Percentiles rank a stretch among this genome's conserved stretches.
These are phyloP conservation scores for Palythoa grandiflora DNA, from an alignment of 92 coral and sea anemone species.

Conservation along the genomic window DNA sequence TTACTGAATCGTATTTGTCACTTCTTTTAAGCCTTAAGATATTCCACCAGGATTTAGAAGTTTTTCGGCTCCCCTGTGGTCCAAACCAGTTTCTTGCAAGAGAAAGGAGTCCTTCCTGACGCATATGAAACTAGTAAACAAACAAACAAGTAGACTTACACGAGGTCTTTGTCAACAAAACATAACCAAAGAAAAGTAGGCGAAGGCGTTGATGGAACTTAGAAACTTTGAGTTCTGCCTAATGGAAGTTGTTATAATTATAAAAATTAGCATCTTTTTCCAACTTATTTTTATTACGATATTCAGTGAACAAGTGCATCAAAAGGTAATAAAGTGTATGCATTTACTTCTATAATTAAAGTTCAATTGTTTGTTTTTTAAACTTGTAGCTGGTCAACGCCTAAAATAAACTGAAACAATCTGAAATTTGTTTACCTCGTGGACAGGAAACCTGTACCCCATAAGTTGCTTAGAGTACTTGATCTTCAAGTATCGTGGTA, in stretches of 20 bases:
- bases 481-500: slow-evolving; percentile 63
- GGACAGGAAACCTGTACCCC: slow-evolving; percentile 42
- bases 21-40: background rate
- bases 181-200: too few relatives aligned
- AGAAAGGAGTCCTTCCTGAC: slow-evolving; percentile 39
- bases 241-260: too few relatives aligned
- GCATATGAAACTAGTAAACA: slow-evolving; percentile 23
- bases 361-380: too few relatives aligned
- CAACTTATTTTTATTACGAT: too few relatives aligned
- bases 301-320: too few relatives aligned
- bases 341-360: too few relatives aligned
- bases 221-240: too few relatives aligned
- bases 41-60: slow-evolving; percentile 52
- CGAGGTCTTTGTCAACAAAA: background rate
- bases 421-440: slow-evolving; percentile 51
- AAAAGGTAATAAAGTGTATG: too few relatives aligned
- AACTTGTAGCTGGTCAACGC: background rate
- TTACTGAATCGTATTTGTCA: background rate
- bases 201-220: too few relatives aligned
- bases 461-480: slow-evolving; percentile 48
- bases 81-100: slow-evolving; percentile 47
- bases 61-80: slow-evolving; percentile 51
- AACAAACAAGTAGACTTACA: background rate
- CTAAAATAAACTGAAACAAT: too few relatives aligned
- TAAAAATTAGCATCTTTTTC: too few relatives aligned